A percentile compares a stretch with the other conserved stretches of the same genome.
Conservation (phyloP, 2,797 vertebrate species). For the Varecia variegata region DNA sequence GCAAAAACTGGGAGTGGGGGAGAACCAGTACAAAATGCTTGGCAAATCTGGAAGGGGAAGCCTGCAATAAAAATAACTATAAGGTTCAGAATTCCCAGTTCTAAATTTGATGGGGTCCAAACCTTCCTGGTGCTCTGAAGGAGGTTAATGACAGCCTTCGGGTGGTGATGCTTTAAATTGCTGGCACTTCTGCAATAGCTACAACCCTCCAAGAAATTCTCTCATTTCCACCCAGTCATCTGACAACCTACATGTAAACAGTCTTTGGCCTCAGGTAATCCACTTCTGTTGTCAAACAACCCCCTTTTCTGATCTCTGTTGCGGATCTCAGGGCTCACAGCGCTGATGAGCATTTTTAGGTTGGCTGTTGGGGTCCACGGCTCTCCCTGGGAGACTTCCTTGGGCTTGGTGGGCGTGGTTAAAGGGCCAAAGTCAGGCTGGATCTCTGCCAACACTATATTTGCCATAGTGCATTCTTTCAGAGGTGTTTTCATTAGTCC, state of each 20-base stretch:
- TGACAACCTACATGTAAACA: slow-evolving; percentile 84
- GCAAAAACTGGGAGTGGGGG: background rate
- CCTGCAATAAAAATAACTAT: background rate
- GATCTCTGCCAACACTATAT: slow-evolving; percentile 74
- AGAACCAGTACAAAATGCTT: background rate
- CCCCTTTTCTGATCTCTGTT: slow-evolving; percentile 90
- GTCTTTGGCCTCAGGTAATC: slow-evolving; percentile 81
- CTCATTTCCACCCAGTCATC: background rate
- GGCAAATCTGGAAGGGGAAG: background rate
- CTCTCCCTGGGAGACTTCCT: slow-evolving; percentile 87
- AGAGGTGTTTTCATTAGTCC: slow-evolving; percentile 81
- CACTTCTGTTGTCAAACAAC: slow-evolving; percentile 79
- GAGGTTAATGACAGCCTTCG: background rate
- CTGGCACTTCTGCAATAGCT: background rate
- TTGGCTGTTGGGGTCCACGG: slow-evolving; percentile 98
- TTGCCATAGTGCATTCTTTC: slow-evolving; percentile 78
- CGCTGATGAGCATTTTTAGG: slow-evolving; percentile 97
- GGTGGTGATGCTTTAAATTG: background rate
- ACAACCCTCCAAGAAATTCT: background rate
- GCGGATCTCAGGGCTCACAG: slow-evolving; percentile 96
- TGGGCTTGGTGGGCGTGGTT: slow-evolving; percentile 92
- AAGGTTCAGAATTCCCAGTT: background rate
- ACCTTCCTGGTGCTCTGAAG: background rate
- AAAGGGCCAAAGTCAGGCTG: slow-evolving; percentile 86
- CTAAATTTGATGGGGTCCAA: background rate